Conservation (phyloP, 2,797 vertebrate genomes). For the Coilia nasus region DNA sequence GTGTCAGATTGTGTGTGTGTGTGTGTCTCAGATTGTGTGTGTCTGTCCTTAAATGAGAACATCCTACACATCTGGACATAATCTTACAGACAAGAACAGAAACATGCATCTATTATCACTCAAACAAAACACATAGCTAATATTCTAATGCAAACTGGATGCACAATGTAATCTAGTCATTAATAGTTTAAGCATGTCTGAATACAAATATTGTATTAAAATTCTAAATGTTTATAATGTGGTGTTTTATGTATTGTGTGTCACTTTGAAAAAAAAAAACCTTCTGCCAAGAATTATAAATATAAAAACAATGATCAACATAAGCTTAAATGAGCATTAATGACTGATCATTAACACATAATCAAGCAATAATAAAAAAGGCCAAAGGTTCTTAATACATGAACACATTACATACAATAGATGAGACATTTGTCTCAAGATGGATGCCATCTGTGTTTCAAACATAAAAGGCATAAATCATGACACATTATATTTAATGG, state of each 20-base stretch:
- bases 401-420: neutral
- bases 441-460: neutral
- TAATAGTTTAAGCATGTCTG: neutral
- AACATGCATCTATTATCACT: neutral
- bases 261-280: too few relatives aligned
- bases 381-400: neutral
- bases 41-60: neutral
- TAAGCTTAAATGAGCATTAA: neutral
- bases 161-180: neutral
- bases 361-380: neutral
- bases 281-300: too few relatives aligned
- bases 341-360: neutral
- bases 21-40: neutral
- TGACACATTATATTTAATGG: neutral
- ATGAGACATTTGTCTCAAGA: neutral
- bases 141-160: neutral
- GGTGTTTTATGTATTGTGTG: too few relatives aligned
- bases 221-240: too few relatives aligned
- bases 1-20: neutral
- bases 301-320: neutral
- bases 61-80: neutral
- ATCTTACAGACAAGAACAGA: neutral
- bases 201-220: neutral
- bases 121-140: neutral
- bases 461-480: neutral